Base-by-base conservation (phyloP, 2,888 invertebrate species). In the Drosophila austrosaltans region DNA sequence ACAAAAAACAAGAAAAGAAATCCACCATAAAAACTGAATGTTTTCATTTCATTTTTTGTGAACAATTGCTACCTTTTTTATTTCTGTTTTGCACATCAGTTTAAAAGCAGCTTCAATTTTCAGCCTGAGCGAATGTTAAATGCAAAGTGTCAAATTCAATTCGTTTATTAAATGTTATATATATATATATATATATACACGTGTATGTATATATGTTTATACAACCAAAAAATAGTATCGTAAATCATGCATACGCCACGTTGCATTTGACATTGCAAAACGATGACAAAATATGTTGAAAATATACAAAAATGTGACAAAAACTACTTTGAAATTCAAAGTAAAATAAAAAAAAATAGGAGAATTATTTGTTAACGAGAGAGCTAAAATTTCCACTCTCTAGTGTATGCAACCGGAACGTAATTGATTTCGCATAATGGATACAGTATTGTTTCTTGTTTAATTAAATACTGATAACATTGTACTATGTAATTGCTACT, bases 111-210 rank as follows among this genome's bases (percentile, higher is more conserved):
- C 36, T 57, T 63, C 75, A 75, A 68, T 75, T 63, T 69, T 58
- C 69, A 53, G 61, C 66, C 53, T 75, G 28, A 57, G 42, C 40
- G 53, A 56, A 60, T 48, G 22, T 53, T 22, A 48, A 69, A 56
- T 64, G 53, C 59, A 56, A 68, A 59, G 56, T 76, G 63, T 66
- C 76, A 76, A 66, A 75, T 76, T 75, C 75, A 75, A 75, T 75
- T 76, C 66, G 61, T 58, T 54, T 28, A 20, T 48, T 22, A 48
- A 48, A 22, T 48, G 22, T 8, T 48, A 20, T 10, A 10, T 22
- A 48, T 3, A 48, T 20, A 48, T 16, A 12, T 48, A 48, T 4
- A 36, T 36, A 22, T 39, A 2, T 16, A 6, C 12, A 10, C 20
- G 7, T 36, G 12, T 22, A 4, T 16, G 1, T 22, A 20, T 56